These are phyloP conservation scores for Sylvia atricapilla DNA, from an alignment of 2,113 vertebrate genomes.

Conservation along the genomic window DNA sequence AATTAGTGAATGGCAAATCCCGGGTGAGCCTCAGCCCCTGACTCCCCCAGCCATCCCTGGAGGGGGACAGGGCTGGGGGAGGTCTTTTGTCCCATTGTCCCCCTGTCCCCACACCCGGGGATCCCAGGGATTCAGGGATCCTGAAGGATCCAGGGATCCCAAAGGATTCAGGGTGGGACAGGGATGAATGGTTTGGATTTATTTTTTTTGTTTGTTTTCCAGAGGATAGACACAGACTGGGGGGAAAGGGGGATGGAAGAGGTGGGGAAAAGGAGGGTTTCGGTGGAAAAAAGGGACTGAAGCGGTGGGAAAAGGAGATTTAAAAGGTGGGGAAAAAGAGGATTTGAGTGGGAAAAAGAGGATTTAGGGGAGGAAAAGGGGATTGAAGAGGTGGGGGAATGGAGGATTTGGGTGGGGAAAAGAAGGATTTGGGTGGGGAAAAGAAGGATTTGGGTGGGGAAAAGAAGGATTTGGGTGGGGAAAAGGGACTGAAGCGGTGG, in stretches of 20 bases:
- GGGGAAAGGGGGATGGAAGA: neutral
- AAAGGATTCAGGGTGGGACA: neutral
- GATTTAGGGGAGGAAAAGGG: too few relatives aligned
- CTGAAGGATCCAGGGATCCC: neutral
- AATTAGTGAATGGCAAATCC: neutral
- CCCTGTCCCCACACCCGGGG: neutral
- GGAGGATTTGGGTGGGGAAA: neutral
- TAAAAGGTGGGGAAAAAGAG: neutral
- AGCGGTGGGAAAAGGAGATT: neutral
- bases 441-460: too few relatives aligned
- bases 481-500: neutral
- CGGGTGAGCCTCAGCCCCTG: neutral
- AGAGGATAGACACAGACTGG: neutral
- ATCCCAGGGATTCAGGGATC: neutral
- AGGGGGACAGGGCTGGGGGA: neutral
- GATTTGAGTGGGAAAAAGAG: neutral
- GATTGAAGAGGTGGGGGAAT: neutral
- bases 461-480: too few relatives aligned
- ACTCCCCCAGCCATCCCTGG: neutral
- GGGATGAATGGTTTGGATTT: neutral
- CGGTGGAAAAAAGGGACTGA: neutral
- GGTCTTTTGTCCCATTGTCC: neutral
- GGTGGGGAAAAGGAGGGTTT: neutral
- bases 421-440: neutral
- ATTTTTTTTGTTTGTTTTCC: neutral